A percentile compares a stretch with the other conserved stretches of the same genome.
These are phyloP conservation scores for Drepanosiphum platanoidis DNA, from an alignment of 2,888 invertebrate species.

Conservation along the genomic window DNA sequence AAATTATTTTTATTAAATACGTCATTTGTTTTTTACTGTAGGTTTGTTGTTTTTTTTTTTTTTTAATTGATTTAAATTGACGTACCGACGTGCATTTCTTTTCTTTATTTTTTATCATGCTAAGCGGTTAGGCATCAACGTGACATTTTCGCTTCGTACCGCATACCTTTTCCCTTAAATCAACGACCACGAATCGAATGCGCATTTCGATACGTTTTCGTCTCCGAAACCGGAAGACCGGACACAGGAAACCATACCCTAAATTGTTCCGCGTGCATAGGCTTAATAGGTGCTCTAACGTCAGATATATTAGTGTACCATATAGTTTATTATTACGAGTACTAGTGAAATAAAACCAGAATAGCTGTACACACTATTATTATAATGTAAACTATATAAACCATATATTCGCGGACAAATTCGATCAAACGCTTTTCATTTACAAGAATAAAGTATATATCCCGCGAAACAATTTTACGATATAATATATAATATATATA, in stretches of 20 bases:
- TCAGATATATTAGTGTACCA: background rate
- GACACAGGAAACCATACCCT: slow-evolving; percentile 56
- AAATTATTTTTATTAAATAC: too few relatives aligned
- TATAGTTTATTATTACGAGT: background rate
- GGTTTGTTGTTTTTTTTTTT: background rate
- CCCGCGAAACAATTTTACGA: too few relatives aligned
- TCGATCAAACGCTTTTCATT: too few relatives aligned
- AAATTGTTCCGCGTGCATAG: slow-evolving; percentile 60
- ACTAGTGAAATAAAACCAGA: too few relatives aligned
- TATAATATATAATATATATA: too few relatives aligned
- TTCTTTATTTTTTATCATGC: background rate
- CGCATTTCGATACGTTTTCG: slow-evolving; percentile 1
- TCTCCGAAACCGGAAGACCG: slow-evolving; percentile 35
- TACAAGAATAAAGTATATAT: too few relatives aligned
- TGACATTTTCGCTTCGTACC: background rate
- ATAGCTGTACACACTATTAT: too few relatives aligned
- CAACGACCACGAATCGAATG: background rate
- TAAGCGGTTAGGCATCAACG: background rate
- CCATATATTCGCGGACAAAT: too few relatives aligned
- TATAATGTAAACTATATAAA: too few relatives aligned
- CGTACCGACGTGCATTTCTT: background rate
- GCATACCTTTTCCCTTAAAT: background rate
- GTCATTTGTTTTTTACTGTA: too few relatives aligned
- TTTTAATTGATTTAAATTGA: background rate
- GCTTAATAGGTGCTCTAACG: background rate